phyloP scores from a whole-genome alignment of 2,113 vertebrate species.

The Deroptyus accipitrinus region DNA sequence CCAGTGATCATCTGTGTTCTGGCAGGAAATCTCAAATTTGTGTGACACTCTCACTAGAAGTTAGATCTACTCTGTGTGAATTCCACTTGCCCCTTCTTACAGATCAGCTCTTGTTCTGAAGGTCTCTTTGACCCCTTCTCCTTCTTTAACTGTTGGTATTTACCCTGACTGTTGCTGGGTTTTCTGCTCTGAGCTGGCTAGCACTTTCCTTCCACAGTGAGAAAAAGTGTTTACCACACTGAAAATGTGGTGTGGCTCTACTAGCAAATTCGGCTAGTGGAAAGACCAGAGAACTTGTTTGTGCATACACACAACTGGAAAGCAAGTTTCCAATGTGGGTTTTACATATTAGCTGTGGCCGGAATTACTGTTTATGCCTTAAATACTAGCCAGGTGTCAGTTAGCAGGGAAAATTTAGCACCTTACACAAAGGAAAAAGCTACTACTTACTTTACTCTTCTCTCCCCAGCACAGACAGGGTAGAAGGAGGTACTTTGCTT shows the following conservation, averaged over 20 bases:
- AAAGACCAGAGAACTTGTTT: constrained; percentile 39
- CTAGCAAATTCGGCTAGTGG: neutral
- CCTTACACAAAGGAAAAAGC: neutral
- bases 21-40: neutral
- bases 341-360: neutral
- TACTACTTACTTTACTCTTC: neutral
- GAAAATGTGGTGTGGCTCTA: neutral
- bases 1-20: neutral
- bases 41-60: accelerated
- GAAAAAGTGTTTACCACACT: neutral
- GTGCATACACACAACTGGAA: neutral
- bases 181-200: neutral
- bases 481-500: neutral
- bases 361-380: neutral
- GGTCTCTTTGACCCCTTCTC: neutral
- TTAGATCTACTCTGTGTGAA: neutral
- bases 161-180: neutral
- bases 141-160: neutral
- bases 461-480: neutral
- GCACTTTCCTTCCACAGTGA: neutral
- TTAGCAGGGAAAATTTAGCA: neutral
- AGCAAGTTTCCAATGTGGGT: neutral
- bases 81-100: neutral
- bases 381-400: neutral
- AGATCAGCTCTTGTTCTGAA: neutral